phyloP scores from a whole-genome alignment of 2,797 vertebrate genomes.

The Manis crassicaudata region DNA sequence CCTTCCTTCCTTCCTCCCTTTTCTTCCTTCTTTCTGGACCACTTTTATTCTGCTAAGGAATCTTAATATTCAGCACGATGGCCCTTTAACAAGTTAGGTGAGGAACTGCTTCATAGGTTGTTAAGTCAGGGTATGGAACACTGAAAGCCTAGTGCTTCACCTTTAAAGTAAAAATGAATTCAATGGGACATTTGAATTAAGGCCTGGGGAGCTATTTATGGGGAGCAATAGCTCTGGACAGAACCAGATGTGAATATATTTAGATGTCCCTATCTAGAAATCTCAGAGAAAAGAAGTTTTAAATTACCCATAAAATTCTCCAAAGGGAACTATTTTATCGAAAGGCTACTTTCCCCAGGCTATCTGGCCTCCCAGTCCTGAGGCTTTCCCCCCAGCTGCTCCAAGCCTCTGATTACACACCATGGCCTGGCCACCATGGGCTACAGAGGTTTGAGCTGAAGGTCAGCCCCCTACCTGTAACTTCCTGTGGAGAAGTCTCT shows the following conservation, averaged over 20 bases:
- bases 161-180: slow-evolving; percentile 19
- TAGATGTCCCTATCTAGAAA: background rate
- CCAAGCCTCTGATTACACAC: background rate
- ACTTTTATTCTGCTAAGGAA: background rate
- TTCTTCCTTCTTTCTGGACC: background rate
- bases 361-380: background rate
- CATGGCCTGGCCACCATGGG: no score
- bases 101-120: background rate
- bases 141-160: background rate
- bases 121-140: background rate
- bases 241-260: background rate
- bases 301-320: background rate
- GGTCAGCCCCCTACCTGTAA: background rate
- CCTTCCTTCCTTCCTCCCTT: no score
- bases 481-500: background rate
- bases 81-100: background rate
- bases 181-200: background rate
- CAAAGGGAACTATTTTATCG: background rate
- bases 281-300: background rate
- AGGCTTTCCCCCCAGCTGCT: background rate
- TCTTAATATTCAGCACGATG: background rate
- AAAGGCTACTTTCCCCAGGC: background rate
- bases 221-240: background rate
- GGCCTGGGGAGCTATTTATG: background rate
- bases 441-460: background rate